These are phyloP conservation scores for Hypselothyrea guttata DNA, from an alignment of 2,888 invertebrate genomes.

Conservation along the genomic window DNA sequence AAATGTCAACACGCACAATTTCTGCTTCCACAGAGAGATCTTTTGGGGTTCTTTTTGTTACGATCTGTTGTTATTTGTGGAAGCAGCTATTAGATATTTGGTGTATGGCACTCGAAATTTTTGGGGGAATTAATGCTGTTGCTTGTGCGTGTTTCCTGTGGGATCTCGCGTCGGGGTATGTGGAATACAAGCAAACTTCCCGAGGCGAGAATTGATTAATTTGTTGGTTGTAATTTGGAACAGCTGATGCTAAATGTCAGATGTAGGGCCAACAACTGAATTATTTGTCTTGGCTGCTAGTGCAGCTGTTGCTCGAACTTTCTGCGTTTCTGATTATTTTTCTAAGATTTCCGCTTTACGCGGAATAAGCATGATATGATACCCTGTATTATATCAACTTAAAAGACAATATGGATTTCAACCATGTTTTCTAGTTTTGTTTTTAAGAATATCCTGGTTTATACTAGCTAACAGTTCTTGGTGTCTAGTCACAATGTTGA, in stretches of 20 bases:
- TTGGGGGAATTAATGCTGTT: conserved; percentile 44
- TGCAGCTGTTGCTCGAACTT: conserved; percentile 56
- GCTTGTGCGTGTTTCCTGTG: conserved; percentile 47
- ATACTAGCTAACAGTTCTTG: too few species aligned
- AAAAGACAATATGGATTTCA: too few species aligned
- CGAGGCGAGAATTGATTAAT: conserved; percentile 69
- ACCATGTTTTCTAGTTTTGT: too few species aligned
- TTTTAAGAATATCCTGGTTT: too few species aligned
- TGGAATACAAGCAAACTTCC: conserved; percentile 3
- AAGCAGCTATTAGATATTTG: neutral
- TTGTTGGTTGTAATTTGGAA: conserved; percentile 50
- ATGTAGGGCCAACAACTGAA: conserved; percentile 38
- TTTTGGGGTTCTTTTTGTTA: conserved; percentile 5
- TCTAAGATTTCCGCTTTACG: conserved; percentile 39
- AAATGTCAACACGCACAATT: conserved; percentile 73
- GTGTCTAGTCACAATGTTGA: too few species aligned
- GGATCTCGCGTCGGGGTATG: conserved; percentile 31
- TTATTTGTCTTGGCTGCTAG: conserved; percentile 59
- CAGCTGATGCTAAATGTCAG: conserved; percentile 59
- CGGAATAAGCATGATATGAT: too few species aligned
- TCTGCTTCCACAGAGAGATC: conserved; percentile 23
- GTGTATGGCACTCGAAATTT: conserved; percentile 19
- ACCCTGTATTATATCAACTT: neutral
- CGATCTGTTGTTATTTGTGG: neutral
- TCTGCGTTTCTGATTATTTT: conserved; percentile 42